A percentile compares a stretch with the other conserved stretches of the same genome.
phyloP scores from a whole-genome alignment of 2,797 vertebrate genomes.

The Sebastes jordani region DNA sequence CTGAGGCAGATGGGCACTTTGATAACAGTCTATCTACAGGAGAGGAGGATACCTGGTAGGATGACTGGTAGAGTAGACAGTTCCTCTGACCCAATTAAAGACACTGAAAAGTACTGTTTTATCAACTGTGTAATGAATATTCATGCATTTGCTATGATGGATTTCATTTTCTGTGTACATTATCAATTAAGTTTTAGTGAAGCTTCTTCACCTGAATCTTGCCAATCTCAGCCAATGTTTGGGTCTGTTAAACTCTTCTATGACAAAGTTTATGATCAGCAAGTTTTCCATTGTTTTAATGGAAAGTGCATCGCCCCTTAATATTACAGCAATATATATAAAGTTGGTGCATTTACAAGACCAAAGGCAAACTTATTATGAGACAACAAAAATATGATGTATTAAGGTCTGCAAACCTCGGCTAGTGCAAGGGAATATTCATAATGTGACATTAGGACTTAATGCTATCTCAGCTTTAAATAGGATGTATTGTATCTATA shows the following conservation, averaged over 20 bases:
- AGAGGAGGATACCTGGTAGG: background rate
- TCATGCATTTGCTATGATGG: slow-evolving; percentile 17
- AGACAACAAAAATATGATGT: background rate
- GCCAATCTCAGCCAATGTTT: background rate
- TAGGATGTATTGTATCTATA: background rate
- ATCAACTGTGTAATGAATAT: slow-evolving; percentile 41
- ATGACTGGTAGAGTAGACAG: slow-evolving; percentile 22
- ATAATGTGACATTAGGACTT: background rate
- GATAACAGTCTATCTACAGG: slow-evolving; percentile 2
- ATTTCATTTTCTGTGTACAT: slow-evolving; percentile 5
- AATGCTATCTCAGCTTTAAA: background rate
- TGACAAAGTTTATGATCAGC: background rate
- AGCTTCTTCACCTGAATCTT: background rate
- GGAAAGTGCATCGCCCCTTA: background rate
- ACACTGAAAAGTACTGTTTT: slow-evolving; percentile 24
- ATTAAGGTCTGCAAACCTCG: background rate
- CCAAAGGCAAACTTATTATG: background rate
- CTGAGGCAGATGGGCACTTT: slow-evolving; percentile 2
- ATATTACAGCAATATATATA: background rate
- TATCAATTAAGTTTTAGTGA: slow-evolving; percentile 21
- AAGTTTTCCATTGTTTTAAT: background rate
- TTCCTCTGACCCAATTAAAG: slow-evolving; percentile 32
- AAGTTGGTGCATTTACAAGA: background rate
- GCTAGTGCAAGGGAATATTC: too few species aligned
- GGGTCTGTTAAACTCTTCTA: background rate